Evolutionary conservation across 92 coral and sea anemone genomes (phyloP).

Genomic region (Porites rus): DNA sequence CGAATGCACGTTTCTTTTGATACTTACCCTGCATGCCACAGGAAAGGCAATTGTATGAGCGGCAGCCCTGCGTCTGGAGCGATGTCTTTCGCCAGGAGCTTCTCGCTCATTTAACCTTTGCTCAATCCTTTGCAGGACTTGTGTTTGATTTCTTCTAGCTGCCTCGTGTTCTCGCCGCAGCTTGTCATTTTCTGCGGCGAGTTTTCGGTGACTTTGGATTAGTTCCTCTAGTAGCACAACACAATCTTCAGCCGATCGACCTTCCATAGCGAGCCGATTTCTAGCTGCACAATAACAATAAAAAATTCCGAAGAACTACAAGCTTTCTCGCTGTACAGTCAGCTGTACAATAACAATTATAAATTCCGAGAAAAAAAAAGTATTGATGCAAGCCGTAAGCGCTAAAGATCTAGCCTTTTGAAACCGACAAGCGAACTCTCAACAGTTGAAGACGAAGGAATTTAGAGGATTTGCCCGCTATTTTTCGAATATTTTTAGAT

Average conservation of each 20-base stretch:
- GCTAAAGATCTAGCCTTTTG: too few species aligned
- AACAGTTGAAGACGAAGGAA: too few species aligned
- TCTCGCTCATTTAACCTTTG: conserved; percentile 35
- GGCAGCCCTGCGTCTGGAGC: conserved; percentile 9
- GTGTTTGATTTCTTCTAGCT: conserved; percentile 26
- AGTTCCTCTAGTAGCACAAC: conserved; percentile 33
- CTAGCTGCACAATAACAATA: too few species aligned
- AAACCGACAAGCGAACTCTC: too few species aligned
- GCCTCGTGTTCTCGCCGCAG: conserved; percentile 4
- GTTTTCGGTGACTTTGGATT: conserved; percentile 20
- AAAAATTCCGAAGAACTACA: too few species aligned
- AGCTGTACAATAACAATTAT: too few species aligned
- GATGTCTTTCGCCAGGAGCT: conserved; percentile 30
- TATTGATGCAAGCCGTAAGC: too few species aligned
- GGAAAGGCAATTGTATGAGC: conserved; percentile 40
- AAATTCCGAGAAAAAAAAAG: too few species aligned
- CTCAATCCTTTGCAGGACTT: conserved; percentile 32
- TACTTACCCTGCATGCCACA: conserved; percentile 53
- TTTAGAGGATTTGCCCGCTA: too few species aligned
- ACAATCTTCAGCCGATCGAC: conserved; percentile 24
- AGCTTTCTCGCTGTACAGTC: too few species aligned
- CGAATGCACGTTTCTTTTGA: not conserved
- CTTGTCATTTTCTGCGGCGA: conserved; percentile 27
- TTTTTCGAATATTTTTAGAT: too few species aligned
- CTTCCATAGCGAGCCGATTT: not conserved